Percentiles rank a stretch among this genome's conserved stretches.
Conservation (phyloP, 2,113 vertebrate genomes). For the Ammodytes dubius region DNA sequence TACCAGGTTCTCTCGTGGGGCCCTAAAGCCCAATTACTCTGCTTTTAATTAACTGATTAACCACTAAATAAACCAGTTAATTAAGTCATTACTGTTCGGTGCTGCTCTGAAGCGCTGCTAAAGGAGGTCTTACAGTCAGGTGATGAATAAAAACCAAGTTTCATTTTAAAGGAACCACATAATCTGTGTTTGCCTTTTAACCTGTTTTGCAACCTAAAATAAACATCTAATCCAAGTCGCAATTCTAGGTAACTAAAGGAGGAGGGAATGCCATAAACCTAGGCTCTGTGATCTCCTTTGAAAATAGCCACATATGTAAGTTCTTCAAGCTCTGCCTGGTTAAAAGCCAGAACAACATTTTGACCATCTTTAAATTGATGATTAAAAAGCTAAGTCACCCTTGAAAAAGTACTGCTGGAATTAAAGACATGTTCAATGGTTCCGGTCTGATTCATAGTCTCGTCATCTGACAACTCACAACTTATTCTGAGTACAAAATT, state of each 20-base stretch:
- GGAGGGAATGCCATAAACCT: background rate
- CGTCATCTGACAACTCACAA: background rate
- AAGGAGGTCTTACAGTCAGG: constrained; percentile 39
- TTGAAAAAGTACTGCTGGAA: background rate
- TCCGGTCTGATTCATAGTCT: background rate
- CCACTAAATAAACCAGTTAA: constrained; percentile 72
- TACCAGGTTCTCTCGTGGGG: constrained; percentile 46
- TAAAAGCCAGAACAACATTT: background rate
- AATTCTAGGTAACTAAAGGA: background rate
- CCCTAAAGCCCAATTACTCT: constrained; percentile 66
- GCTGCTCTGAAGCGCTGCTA: constrained; percentile 23
- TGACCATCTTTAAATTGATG: background rate
- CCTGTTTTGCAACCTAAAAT: background rate
- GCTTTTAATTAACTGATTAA: constrained; percentile 75
- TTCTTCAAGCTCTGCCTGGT: background rate
- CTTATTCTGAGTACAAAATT: background rate
- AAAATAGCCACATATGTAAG: background rate
- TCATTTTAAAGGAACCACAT: constrained; percentile 13
- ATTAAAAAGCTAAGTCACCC: constrained; percentile 15
- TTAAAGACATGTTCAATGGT: constrained; percentile 3
- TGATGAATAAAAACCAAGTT: background rate
- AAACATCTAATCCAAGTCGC: background rate
- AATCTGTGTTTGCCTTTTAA: background rate
- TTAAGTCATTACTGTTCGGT: constrained; percentile 66
- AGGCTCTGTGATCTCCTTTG: background rate